A percentile compares a stretch with the other conserved stretches of the same genome.
Conservation (phyloP, 2,113 vertebrate species). For the Heterocephalus glaber region DNA sequence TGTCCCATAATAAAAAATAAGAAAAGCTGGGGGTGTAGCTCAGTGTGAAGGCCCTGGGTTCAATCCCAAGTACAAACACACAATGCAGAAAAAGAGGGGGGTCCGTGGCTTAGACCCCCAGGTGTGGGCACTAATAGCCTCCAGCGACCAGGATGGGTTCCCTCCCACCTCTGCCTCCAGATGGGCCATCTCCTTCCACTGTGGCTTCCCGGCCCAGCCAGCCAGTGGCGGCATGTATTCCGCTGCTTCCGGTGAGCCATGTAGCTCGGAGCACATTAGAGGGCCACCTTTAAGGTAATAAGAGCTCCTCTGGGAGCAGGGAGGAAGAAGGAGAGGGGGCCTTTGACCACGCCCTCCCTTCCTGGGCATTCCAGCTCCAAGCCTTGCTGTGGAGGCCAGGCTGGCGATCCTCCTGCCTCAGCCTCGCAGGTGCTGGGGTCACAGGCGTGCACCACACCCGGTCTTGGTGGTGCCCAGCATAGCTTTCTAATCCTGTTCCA, state of each 20-base stretch:
- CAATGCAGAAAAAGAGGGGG: background rate
- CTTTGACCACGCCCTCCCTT: background rate
- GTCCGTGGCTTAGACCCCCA: background rate
- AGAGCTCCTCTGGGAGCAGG: background rate
- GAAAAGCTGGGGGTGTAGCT: background rate
- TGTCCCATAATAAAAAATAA: background rate
- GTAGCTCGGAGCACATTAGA: accelerated
- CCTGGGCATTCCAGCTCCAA: background rate
- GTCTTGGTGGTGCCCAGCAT: background rate
- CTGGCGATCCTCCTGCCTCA: background rate
- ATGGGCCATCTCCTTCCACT: background rate
- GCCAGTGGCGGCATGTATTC: accelerated
- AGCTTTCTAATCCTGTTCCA: background rate
- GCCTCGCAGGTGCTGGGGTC: background rate
- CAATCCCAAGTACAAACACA: background rate
- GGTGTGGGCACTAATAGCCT: background rate
- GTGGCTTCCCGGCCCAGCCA: accelerated
- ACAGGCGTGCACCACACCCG: background rate
- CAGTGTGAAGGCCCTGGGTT: background rate
- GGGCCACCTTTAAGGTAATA: background rate
- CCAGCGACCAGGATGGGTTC: background rate
- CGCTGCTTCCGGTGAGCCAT: background rate
- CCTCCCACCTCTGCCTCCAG: background rate
- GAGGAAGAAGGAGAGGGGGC: background rate
- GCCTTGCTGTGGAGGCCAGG: background rate